phyloP scores from a whole-genome alignment of 2,113 vertebrate genomes.

The Laticauda laticaudata region DNA sequence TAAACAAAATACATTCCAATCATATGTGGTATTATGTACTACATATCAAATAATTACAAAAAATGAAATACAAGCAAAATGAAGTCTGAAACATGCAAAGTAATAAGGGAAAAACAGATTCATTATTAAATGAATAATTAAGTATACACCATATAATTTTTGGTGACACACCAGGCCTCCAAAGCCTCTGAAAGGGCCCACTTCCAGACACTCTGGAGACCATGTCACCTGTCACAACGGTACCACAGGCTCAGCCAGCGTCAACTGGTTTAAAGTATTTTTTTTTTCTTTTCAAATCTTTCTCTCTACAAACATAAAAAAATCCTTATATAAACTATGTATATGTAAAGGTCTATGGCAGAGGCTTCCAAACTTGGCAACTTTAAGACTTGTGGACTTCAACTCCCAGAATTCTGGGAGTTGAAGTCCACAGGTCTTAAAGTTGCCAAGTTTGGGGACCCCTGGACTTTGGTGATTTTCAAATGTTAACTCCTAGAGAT shows the following conservation, averaged over 20 bases:
- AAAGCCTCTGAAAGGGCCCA: neutral
- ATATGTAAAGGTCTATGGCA: too few species aligned
- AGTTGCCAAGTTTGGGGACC: too few species aligned
- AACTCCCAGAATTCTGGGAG: too few species aligned
- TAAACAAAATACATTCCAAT: neutral
- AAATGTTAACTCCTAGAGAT: neutral
- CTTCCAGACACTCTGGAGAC: neutral
- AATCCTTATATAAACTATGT: neutral
- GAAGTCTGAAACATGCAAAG: neutral
- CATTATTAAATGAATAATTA: neutral
- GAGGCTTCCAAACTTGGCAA: too few species aligned
- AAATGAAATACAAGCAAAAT: neutral
- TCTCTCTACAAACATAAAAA: neutral
- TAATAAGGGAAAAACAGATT: neutral
- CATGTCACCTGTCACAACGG: neutral
- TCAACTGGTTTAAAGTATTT: neutral
- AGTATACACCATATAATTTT: neutral
- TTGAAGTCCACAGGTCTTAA: too few species aligned
- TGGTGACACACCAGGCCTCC: neutral
- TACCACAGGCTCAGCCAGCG: neutral
- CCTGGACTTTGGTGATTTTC: neutral
- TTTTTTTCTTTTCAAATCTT: neutral
- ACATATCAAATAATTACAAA: neutral
- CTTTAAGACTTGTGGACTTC: too few species aligned
- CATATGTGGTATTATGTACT: neutral